Conservation (phyloP, 2,797 vertebrate genomes). For the Champsocephalus esox region DNA sequence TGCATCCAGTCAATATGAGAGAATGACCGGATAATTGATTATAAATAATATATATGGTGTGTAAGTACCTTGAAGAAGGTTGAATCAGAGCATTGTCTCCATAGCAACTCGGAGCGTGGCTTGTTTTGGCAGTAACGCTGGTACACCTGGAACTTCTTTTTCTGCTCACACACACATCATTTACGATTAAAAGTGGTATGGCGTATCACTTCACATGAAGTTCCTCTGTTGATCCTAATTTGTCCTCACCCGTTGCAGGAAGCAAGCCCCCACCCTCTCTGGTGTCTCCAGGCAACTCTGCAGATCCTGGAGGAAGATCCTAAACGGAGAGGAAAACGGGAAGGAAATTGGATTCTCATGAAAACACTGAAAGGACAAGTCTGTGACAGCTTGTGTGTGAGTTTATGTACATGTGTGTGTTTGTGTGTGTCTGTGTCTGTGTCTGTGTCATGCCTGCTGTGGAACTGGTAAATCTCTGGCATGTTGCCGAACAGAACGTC, state of each 20-base stretch:
- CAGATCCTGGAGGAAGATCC: constrained; percentile 93
- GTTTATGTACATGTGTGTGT: constrained; percentile 41
- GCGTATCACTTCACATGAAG: background rate
- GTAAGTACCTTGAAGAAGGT: constrained; percentile 93
- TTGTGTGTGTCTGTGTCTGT: constrained; percentile 28
- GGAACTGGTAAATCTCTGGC: constrained; percentile 97
- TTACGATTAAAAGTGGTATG: background rate
- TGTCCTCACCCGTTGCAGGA: constrained; percentile 90
- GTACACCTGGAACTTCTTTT: constrained; percentile 96
- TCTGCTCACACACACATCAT: constrained; percentile 78
- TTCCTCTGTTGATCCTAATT: background rate
- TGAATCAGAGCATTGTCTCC: constrained; percentile 93
- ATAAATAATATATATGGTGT: background rate
- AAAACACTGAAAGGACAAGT: constrained; percentile 22
- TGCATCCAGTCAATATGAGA: background rate
- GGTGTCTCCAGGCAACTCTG: constrained; percentile 91
- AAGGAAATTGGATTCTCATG: constrained; percentile 32
- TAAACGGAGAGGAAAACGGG: constrained; percentile 67
- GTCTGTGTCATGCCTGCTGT: constrained; percentile 90
- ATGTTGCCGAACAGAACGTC: constrained; percentile 97
- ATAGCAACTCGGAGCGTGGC: constrained; percentile 92
- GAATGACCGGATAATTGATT: background rate
- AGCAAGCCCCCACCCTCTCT: constrained; percentile 91
- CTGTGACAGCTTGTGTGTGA: constrained; percentile 32
- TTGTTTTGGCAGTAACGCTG: constrained; percentile 98